Conservation (phyloP, 2,113 vertebrate species). For the Aegithalos caudatus region DNA sequence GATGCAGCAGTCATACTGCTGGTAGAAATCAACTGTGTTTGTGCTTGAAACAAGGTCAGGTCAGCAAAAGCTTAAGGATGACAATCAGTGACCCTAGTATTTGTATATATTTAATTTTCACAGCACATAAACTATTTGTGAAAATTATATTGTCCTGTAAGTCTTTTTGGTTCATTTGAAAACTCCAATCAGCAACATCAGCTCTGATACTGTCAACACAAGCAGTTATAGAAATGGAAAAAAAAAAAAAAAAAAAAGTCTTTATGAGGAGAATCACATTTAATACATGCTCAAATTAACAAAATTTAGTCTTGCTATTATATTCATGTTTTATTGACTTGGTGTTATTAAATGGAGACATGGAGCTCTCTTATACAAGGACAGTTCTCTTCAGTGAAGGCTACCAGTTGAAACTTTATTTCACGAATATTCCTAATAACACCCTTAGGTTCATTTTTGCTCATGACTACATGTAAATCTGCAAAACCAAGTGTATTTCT, state of each 20-base stretch:
- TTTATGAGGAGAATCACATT: not conserved
- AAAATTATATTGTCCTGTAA: not conserved
- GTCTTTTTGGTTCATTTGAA: not conserved
- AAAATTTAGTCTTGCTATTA: not conserved
- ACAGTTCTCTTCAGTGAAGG: not conserved
- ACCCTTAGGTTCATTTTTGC: not conserved
- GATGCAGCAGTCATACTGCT: rapidly evolving
- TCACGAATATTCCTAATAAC: not conserved
- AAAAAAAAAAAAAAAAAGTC: not conserved
- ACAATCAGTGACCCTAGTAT: not conserved
- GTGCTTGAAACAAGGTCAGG: not conserved
- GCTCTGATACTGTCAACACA: not conserved
- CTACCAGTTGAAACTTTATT: not conserved
- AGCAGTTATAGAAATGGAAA: not conserved
- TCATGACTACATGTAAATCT: not conserved
- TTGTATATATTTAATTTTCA: not conserved
- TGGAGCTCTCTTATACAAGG: not conserved
- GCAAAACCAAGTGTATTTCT: not conserved
- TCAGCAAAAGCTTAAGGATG: not conserved
- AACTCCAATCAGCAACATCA: not conserved
- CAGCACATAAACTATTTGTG: not conserved
- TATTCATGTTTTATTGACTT: not conserved
- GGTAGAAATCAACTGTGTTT: not conserved
- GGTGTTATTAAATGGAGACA: not conserved
- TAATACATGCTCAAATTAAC: not conserved